Conservation (phyloP, 2,797 vertebrate species). For the Trichosurus vulpecula region DNA sequence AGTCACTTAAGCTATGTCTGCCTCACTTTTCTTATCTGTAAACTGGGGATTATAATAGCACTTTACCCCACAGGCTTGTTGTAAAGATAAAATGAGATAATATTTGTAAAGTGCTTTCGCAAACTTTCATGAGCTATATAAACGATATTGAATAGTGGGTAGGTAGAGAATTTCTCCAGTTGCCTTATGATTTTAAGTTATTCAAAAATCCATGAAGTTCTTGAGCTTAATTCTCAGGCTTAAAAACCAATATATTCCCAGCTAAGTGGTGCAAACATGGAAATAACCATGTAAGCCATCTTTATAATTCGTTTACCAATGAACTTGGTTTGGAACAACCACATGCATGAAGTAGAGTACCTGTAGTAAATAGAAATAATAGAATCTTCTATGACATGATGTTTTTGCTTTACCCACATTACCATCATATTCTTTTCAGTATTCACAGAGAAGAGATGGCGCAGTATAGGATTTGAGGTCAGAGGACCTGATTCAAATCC, state of each 20-base stretch:
- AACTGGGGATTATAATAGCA: neutral
- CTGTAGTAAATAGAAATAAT: neutral
- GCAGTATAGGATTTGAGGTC: neutral
- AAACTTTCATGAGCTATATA: neutral
- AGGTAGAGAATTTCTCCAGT: neutral
- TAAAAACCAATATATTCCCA: neutral
- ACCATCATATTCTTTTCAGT: neutral
- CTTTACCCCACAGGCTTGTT: neutral
- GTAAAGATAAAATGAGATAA: neutral
- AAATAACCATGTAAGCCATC: neutral
- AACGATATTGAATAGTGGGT: neutral
- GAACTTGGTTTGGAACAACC: neutral
- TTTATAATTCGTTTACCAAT: neutral
- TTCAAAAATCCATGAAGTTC: neutral
- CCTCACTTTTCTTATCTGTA: neutral
- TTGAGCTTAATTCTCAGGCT: neutral
- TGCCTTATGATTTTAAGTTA: neutral
- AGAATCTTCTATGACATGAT: neutral
- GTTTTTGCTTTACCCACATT: neutral
- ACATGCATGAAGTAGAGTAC: neutral
- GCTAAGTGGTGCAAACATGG: neutral
- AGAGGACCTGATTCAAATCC: neutral
- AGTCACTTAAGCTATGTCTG: neutral
- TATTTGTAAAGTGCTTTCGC: neutral
- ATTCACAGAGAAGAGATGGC: neutral